Evolutionary conservation across 2,888 invertebrate species (phyloP).

Genomic region (Megalurothrips usitatus): DNA sequence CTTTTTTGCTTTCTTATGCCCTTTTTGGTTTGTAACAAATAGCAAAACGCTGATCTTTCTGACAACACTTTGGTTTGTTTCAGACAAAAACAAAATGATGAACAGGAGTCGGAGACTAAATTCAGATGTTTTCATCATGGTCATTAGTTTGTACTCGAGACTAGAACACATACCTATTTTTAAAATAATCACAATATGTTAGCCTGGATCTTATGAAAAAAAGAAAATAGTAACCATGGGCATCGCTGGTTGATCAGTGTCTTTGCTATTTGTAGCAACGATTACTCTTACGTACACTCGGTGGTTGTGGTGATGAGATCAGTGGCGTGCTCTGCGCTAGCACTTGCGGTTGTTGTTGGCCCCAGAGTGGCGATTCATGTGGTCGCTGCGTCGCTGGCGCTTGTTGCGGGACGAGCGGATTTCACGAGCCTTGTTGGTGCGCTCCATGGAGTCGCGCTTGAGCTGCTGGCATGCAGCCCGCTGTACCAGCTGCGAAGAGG

Average conservation of each 20-base stretch:
- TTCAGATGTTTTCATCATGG: background rate
- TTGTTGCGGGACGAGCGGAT: slow-evolving; percentile 49
- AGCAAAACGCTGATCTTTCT: background rate
- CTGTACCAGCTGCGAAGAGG: slow-evolving; percentile 46
- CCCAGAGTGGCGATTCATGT: slow-evolving; percentile 53
- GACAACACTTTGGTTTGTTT: background rate
- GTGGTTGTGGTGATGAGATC: background rate
- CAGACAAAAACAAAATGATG: too few species aligned
- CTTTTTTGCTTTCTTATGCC: slow-evolving; percentile 10
- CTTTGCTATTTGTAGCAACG: background rate
- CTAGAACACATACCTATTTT: slow-evolving; percentile 15
- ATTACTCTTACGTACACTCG: slow-evolving; percentile 8
- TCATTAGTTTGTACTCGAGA: slow-evolving; percentile 18
- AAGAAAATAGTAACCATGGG: slow-evolving; percentile 14
- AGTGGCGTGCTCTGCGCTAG: slow-evolving; percentile 39
- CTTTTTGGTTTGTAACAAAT: slow-evolving; percentile 15
- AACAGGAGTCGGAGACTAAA: background rate
- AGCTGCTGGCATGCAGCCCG: slow-evolving; percentile 49
- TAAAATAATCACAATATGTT: slow-evolving; percentile 6
- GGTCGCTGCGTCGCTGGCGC: slow-evolving; percentile 54
- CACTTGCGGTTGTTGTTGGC: slow-evolving; percentile 61
- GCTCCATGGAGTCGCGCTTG: slow-evolving; percentile 52
- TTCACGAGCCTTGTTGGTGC: slow-evolving; percentile 55
- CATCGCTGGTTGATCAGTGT: background rate
- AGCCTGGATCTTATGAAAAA: background rate